Conservation (phyloP, 2,888 invertebrate genomes). For the Cepaea hortensis region DNA sequence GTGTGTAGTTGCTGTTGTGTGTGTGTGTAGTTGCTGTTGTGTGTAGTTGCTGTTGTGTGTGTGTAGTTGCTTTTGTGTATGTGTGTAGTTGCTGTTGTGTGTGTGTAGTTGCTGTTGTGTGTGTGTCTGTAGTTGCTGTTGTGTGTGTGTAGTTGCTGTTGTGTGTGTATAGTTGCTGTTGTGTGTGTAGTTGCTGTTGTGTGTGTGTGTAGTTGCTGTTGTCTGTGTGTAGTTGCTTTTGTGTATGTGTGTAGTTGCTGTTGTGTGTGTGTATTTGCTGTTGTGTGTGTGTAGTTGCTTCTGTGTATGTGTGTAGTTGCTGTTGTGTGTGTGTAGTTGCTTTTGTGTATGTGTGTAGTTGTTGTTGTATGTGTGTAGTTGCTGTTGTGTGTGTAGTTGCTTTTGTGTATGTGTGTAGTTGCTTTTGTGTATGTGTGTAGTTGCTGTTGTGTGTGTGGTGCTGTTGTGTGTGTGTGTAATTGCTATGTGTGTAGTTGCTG, state of each 20-base stretch:
- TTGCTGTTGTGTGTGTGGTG: too few relatives aligned
- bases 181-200: slow-evolving; percentile 86
- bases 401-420: neutral
- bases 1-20: neutral
- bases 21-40: neutral
- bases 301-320: neutral
- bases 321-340: neutral
- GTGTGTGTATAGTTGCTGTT: slow-evolving; percentile 74
- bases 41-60: neutral
- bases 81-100: neutral
- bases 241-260: neutral
- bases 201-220: slow-evolving; percentile 67
- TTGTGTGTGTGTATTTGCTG: neutral
- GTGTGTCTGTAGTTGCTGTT: neutral
- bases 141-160: too few relatives aligned
- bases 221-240: neutral
- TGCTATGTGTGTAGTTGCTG: slow-evolving; percentile 70
- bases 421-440: too few relatives aligned
- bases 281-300: neutral
- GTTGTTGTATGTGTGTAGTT: neutral
- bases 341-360: neutral
- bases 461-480: slow-evolving; percentile 85
- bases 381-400: neutral
- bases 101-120: neutral
- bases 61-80: too few relatives aligned